phyloP scores from a whole-genome alignment of 2,113 vertebrate genomes.

The Periophthalmus modestus region DNA sequence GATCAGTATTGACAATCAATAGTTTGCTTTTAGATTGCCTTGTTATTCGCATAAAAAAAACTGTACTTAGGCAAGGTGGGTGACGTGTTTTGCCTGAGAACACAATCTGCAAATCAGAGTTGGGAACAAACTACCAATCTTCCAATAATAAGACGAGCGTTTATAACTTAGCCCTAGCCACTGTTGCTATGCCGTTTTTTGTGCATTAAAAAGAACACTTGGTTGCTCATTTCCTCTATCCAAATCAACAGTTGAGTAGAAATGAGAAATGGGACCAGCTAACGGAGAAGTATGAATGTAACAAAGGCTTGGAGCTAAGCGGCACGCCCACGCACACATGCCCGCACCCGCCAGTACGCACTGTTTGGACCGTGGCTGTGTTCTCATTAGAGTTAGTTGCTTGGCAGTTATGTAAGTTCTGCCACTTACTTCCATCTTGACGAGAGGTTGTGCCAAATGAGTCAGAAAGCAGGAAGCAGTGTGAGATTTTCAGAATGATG shows the following conservation, averaged over 20 bases:
- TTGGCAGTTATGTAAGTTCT: constrained; percentile 32
- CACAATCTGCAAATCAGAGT: too few relatives aligned
- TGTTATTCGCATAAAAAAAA: too few relatives aligned
- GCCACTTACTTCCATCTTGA: constrained; percentile 27
- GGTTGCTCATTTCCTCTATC: constrained; percentile 23
- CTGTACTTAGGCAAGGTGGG: too few relatives aligned
- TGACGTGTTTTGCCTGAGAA: too few relatives aligned
- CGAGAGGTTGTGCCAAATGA: constrained; percentile 12
- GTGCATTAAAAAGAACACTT: not conserved
- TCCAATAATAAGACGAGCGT: too few relatives aligned
- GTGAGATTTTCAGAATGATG: not conserved
- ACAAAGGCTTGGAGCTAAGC: constrained; percentile 42
- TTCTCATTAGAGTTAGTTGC: constrained; percentile 32
- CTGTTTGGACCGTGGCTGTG: constrained; percentile 19
- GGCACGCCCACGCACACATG: constrained; percentile 30
- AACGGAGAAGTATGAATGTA: constrained; percentile 33
- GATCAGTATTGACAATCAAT: too few relatives aligned
- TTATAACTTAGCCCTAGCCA: not conserved
- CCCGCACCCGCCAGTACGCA: constrained; percentile 29
- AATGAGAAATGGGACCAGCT: constrained; percentile 20
- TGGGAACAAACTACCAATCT: too few relatives aligned
- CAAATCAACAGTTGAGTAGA: constrained; percentile 22
- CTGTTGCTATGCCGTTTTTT: not conserved
- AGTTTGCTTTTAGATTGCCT: too few relatives aligned
- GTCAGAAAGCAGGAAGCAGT: not conserved